Evolutionary conservation across 2,888 invertebrate species (phyloP).

Genomic region (Eustalomyia histrio): DNA sequence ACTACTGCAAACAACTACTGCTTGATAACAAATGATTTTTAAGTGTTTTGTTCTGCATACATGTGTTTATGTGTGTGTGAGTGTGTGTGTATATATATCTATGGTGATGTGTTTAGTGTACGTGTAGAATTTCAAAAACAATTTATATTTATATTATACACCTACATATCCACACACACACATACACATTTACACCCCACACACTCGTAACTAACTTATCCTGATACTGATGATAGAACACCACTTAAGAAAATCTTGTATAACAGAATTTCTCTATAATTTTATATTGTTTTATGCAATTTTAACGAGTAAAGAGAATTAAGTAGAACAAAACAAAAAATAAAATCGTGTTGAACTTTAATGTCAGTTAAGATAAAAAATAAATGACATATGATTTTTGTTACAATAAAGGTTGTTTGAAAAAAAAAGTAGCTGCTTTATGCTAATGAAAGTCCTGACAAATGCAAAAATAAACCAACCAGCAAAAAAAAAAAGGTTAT

Average conservation of each 20-base stretch:
- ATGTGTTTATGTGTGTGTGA: slow-evolving; percentile 1
- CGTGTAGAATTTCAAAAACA: slow-evolving; percentile 27
- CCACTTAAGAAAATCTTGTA: slow-evolving; percentile 51
- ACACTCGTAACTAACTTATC: slow-evolving; percentile 21
- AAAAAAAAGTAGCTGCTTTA: too few relatives aligned
- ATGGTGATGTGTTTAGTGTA: not conserved
- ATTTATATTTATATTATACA: slow-evolving; percentile 35
- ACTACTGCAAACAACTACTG: slow-evolving; percentile 9
- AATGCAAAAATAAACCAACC: too few relatives aligned
- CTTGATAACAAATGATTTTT: slow-evolving; percentile 26
- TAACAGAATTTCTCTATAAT: slow-evolving; percentile 44
- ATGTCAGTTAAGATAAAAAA: not conserved
- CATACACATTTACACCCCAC: too few relatives aligned
- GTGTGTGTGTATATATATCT: not conserved
- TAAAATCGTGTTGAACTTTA: not conserved
- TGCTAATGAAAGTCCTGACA: too few relatives aligned
- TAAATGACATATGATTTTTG: not conserved
- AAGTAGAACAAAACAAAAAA: not conserved
- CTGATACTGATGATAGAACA: slow-evolving; percentile 49
- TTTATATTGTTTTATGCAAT: slow-evolving; percentile 10
- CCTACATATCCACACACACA: not conserved
- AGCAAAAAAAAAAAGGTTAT: too few relatives aligned
- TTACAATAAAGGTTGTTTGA: too few relatives aligned
- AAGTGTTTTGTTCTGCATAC: slow-evolving; percentile 37
- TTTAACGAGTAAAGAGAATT: slow-evolving; percentile 7